These are phyloP conservation scores for Vanacampus margaritifer DNA, from an alignment of 2,113 vertebrate genomes.

Conservation along the genomic window DNA sequence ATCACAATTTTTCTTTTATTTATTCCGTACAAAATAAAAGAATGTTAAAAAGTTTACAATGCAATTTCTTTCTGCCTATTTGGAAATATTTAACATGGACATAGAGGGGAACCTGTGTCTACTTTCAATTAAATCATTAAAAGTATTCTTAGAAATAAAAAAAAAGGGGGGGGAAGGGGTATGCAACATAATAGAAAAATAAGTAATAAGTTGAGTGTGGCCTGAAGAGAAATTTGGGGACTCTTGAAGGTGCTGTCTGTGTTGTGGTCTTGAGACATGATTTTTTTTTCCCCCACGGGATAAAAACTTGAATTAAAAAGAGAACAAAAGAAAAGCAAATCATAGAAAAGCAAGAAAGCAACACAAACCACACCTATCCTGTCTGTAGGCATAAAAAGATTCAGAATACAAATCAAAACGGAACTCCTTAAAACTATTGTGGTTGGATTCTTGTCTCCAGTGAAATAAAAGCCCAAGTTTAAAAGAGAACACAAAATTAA, in stretches of 20 bases:
- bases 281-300: neutral
- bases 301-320: conserved; percentile 9
- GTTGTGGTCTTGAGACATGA: neutral
- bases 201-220: neutral
- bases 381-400: conserved; percentile 22
- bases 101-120: conserved; percentile 41
- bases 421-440: conserved; percentile 62
- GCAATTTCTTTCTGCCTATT: conserved; percentile 67
- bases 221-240: conserved; percentile 26
- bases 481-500: conserved; percentile 59
- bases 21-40: conserved; percentile 81
- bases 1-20: conserved; percentile 78
- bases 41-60: conserved; percentile 78
- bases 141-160: conserved; percentile 66
- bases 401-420: conserved; percentile 30
- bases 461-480: conserved; percentile 65
- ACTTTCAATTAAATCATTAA: conserved; percentile 59
- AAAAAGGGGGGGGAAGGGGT: neutral
- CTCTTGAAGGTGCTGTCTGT: neutral
- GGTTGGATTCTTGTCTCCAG: conserved; percentile 53
- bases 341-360: conserved; percentile 21
- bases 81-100: conserved; percentile 24
- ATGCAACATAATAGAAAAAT: neutral
- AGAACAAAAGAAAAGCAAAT: conserved; percentile 16
- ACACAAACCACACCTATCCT: conserved; percentile 48